Evolutionary conservation across 1,140 invertebrate genomes (phyloP), one percentile per base, ranked within the genome.

Genomic region (Heliconius nattereri): DNA sequence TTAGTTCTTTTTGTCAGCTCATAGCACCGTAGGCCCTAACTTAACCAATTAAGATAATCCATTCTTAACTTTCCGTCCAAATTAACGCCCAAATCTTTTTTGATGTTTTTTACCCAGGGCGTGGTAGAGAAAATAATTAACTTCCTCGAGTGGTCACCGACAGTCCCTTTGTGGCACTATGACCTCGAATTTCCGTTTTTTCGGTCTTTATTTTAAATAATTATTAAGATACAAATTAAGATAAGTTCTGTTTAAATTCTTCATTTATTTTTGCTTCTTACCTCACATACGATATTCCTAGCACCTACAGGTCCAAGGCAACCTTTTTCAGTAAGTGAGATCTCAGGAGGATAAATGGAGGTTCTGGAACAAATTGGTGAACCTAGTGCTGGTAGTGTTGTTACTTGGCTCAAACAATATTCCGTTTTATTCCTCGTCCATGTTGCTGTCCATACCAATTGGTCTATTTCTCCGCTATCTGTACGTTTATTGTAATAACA

Each of bases 301-400:
- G 60, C 49, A 49, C 71, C 81, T 29, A 79, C 7, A 2, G 75
- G 81, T n/a, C 78, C 78, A 73, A 82, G 66, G 37, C 81, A 83
- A 2, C 81, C 76, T 78, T 80, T 83, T 73, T 83, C 78, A 9
- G 73, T 8, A 29, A 66, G 13, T 35, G 76, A 70, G 37, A 37
- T 29, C 45, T 74, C 32, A 19, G 76, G 29, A n/a, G 72, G 49
- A 26, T 79, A 76, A 23, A 72, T 19, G 19, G 45, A n/a, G 29
- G 37, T 49, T 26, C 70, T 72, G 13, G 70, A 20, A 74, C 78
- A 83, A 60, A 37, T 57, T 57, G n/a, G 32, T 23, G 73, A 54
- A 3, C 45, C 29, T 29, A 78, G 70, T 37, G 79, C 75, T 32
- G 78, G 73, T 35, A 83, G 75, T 2, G 73, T 23, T 13, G 52